These are phyloP conservation scores for Spodoptera littoralis DNA, from an alignment of 2,888 invertebrate genomes.

Conservation along the genomic window DNA sequence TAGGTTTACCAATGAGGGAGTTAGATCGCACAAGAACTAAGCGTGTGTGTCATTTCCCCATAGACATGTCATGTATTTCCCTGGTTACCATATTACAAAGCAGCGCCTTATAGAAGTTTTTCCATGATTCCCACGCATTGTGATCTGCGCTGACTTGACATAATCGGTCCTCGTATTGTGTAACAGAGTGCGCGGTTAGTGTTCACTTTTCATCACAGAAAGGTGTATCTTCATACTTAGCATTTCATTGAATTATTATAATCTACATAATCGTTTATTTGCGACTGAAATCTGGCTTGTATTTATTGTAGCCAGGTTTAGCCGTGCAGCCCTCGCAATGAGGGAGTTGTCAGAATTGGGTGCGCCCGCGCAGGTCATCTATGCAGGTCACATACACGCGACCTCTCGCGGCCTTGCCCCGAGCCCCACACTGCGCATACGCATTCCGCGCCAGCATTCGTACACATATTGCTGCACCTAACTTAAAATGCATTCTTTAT, in stretches of 20 bases:
- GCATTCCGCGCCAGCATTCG: neutral
- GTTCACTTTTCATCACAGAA: too few relatives aligned
- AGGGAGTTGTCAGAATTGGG: neutral
- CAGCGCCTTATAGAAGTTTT: constrained; percentile 3
- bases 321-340: neutral
- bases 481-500: too few relatives aligned
- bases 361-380: neutral
- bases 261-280: too few relatives aligned
- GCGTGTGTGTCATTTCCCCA: neutral
- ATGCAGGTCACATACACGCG: constrained; percentile 19
- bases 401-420: constrained; percentile 47
- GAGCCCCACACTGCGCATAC: constrained; percentile 28
- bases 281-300: too few relatives aligned
- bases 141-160: neutral
- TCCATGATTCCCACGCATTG: constrained; percentile 2
- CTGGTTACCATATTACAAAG: constrained; percentile 4
- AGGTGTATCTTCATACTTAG: too few relatives aligned
- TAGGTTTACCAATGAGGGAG: too few relatives aligned
- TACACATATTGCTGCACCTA: too few relatives aligned
- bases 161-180: neutral
- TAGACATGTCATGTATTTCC: neutral
- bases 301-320: too few relatives aligned
- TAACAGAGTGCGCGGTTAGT: too few relatives aligned
- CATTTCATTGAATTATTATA: too few relatives aligned
- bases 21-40: too few relatives aligned